These are phyloP conservation scores for Microplitis demolitor DNA, from an alignment of 1,140 invertebrate species.

Conservation along the genomic window DNA sequence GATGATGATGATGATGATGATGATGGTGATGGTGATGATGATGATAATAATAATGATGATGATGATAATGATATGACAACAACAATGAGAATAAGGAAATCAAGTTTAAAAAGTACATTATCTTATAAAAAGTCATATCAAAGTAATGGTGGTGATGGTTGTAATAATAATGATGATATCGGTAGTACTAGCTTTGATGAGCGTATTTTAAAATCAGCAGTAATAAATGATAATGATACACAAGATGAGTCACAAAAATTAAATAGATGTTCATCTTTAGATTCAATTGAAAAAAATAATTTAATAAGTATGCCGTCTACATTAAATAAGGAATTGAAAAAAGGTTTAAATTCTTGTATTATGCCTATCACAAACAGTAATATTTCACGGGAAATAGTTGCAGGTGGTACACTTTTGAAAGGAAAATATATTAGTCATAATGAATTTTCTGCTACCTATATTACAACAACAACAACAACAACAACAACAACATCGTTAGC, in stretches of 20 bases:
- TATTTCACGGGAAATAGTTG: slow-evolving; percentile 50
- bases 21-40: slow-evolving; percentile 20
- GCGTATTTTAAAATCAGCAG: slow-evolving; percentile 51
- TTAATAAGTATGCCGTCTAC: slow-evolving; percentile 55
- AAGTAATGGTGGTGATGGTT: too few relatives aligned
- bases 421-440: slow-evolving; percentile 56
- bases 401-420: slow-evolving; percentile 50
- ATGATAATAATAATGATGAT: too few relatives aligned
- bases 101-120: slow-evolving; percentile 12
- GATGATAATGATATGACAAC: slow-evolving; percentile 21
- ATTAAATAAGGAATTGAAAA: slow-evolving; percentile 38
- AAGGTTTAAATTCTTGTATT: slow-evolving; percentile 37
- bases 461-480: slow-evolving; percentile 46
- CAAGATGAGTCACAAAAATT: slow-evolving; percentile 41
- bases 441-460: slow-evolving; percentile 50
- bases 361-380: slow-evolving; percentile 33
- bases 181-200: slow-evolving; percentile 52
- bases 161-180: too few relatives aligned
- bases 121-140: too few relatives aligned
- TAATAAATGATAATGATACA: slow-evolving; percentile 42
- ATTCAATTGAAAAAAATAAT: slow-evolving; percentile 56
- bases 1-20: neutral
- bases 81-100: slow-evolving; percentile 39
- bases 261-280: slow-evolving; percentile 51
- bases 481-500: slow-evolving; percentile 48